phyloP scores from a whole-genome alignment of 1,140 invertebrate genomes.

The Lordiphosa mommai region DNA sequence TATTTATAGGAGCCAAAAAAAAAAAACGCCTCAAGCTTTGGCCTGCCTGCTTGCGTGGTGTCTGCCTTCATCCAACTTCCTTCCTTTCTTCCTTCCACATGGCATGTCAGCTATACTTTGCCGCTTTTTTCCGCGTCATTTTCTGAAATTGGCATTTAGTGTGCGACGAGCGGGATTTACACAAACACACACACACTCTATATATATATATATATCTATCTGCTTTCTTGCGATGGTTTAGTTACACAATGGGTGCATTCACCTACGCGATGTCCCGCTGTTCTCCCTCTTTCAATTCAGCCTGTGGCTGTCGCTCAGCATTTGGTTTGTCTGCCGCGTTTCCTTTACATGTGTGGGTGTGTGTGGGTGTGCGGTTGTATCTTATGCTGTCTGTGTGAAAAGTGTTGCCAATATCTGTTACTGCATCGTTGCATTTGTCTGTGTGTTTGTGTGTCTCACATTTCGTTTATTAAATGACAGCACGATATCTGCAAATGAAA shows the following conservation, averaged over 20 bases:
- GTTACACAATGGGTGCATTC: slow-evolving; percentile 79
- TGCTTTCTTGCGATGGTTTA: slow-evolving; percentile 64
- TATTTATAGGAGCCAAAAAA: slow-evolving; percentile 20
- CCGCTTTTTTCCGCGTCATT: slow-evolving; percentile 67
- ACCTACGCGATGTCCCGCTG: slow-evolving; percentile 67
- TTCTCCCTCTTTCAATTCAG: slow-evolving; percentile 10
- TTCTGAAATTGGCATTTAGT: slow-evolving; percentile 77
- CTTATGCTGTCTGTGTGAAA: slow-evolving; percentile 45
- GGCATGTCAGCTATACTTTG: slow-evolving; percentile 46
- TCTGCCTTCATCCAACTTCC: neutral
- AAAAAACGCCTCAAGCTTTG: slow-evolving; percentile 41
- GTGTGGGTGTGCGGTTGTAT: slow-evolving; percentile 27
- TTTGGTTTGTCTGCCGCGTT: slow-evolving; percentile 55
- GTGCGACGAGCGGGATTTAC: slow-evolving; percentile 70
- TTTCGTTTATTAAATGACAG: slow-evolving; percentile 79
- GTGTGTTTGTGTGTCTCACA: slow-evolving; percentile 33
- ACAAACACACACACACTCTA: slow-evolving; percentile 40
- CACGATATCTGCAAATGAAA: slow-evolving; percentile 79
- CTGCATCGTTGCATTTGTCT: slow-evolving; percentile 60
- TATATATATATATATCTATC: slow-evolving; percentile 1
- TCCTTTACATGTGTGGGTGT: slow-evolving; percentile 41
- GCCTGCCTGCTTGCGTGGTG: slow-evolving; percentile 13
- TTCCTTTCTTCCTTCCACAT: slow-evolving; percentile 4
- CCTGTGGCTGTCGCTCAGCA: slow-evolving; percentile 34
- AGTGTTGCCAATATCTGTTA: slow-evolving; percentile 76